These are phyloP conservation scores for Astyanax mexicanus DNA, from an alignment of 2,797 vertebrate genomes.

Conservation along the genomic window DNA sequence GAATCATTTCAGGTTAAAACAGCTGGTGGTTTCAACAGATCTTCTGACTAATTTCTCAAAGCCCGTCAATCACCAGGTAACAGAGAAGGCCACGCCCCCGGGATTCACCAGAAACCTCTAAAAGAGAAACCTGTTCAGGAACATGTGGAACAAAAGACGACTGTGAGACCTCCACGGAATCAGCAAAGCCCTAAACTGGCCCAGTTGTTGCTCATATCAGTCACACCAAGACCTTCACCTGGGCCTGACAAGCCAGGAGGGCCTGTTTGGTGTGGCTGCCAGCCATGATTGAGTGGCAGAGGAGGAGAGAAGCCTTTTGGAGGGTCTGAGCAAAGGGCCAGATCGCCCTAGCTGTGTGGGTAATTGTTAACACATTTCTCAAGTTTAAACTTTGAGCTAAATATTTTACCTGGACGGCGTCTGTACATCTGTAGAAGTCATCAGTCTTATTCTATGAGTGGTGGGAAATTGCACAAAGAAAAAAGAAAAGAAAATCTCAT, in stretches of 20 bases:
- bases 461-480: conserved; percentile 45
- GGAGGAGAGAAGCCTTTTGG: conserved; percentile 20
- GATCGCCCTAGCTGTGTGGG: conserved; percentile 42
- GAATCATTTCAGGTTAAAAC: background rate
- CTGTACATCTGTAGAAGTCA: conserved; percentile 59
- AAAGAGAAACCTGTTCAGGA: conserved; percentile 14
- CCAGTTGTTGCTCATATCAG: conserved; percentile 26
- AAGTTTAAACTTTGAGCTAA: conserved; percentile 54
- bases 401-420: conserved; percentile 62
- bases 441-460: conserved; percentile 58
- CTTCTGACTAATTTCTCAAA: background rate
- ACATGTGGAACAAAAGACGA: conserved; percentile 40
- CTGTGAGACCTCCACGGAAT: conserved; percentile 27
- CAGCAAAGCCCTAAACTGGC: conserved; percentile 27
- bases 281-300: conserved; percentile 53
- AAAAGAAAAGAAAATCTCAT: conserved; percentile 42
- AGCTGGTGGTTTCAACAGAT: background rate
- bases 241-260: conserved; percentile 12
- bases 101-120: conserved; percentile 2
- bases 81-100: background rate
- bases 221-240: conserved; percentile 34
- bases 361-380: conserved; percentile 64
- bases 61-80: conserved; percentile 34
- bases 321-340: conserved; percentile 44
- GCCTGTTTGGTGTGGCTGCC: conserved; percentile 54